Evolutionary conservation across 2,113 vertebrate species (phyloP).

Genomic region (Pterocles orientalis): DNA sequence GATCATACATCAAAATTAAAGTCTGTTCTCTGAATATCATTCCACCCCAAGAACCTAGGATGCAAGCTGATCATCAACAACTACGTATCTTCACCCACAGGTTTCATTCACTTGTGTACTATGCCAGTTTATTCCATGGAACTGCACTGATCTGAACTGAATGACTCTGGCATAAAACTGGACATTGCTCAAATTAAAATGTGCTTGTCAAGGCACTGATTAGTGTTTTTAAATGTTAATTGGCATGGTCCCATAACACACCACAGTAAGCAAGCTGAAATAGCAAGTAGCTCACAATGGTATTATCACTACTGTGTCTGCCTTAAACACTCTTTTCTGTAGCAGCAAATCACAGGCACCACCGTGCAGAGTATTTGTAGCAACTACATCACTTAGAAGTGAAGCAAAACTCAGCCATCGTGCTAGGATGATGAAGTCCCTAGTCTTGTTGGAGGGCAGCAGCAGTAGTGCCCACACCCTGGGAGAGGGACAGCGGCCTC

Average conservation of each 20-base stretch:
- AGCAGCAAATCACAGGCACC: background rate
- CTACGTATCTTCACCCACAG: accelerated
- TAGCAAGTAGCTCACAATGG: background rate
- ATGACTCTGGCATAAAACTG: background rate
- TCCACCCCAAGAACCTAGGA: background rate
- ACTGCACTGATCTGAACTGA: background rate
- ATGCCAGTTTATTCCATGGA: background rate
- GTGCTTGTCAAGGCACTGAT: background rate
- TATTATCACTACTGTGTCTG: background rate
- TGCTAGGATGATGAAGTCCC: background rate
- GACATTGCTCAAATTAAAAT: background rate
- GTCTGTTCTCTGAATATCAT: background rate
- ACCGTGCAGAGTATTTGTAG: background rate
- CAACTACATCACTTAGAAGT: background rate
- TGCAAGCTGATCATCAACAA: background rate
- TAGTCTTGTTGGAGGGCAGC: no score
- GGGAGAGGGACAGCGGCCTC: background rate
- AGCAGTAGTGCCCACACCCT: accelerated
- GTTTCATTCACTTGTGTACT: background rate
- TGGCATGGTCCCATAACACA: background rate
- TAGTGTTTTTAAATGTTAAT: background rate
- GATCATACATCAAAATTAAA: background rate
- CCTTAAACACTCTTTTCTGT: background rate
- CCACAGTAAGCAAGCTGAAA: background rate
- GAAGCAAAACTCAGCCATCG: background rate